Conservation (phyloP, 2,113 vertebrate species). For the Caranx melampygus region DNA sequence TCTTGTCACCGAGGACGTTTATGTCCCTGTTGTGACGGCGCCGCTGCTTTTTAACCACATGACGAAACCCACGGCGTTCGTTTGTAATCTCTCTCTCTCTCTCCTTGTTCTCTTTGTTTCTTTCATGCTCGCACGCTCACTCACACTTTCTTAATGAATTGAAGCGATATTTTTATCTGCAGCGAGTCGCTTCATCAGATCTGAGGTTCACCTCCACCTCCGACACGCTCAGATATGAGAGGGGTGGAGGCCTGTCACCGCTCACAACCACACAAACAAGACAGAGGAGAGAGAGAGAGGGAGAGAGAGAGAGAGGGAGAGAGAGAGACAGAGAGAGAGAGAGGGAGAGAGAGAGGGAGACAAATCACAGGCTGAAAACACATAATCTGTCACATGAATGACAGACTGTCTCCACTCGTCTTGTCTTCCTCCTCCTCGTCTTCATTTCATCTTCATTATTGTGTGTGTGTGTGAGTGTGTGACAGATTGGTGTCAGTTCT, state of each 20-base stretch:
- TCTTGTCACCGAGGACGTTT: background rate
- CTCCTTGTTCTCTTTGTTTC: background rate
- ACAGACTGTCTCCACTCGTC: constrained; percentile 58
- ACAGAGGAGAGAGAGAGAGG: background rate
- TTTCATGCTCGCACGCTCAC: background rate
- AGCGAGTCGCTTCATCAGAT: constrained; percentile 41
- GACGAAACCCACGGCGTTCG: background rate
- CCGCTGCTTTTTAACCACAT: constrained; percentile 22
- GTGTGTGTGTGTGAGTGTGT: constrained; percentile 20
- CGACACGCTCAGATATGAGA: background rate
- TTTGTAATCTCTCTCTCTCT: constrained; percentile 16
- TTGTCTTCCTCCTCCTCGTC: constrained; percentile 44
- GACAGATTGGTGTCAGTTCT: constrained; percentile 77
- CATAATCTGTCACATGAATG: constrained; percentile 56
- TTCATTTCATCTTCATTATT: constrained; percentile 63
- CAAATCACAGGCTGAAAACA: constrained; percentile 48
- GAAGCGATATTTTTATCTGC: constrained; percentile 55
- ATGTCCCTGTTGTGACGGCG: constrained; percentile 7
- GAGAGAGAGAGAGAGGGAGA: background rate
- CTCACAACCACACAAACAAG: constrained; percentile 59
- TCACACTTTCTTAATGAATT: constrained; percentile 30
- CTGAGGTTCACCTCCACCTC: constrained; percentile 45
- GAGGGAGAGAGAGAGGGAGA: background rate
- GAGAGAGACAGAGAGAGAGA: no score
- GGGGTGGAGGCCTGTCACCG: constrained; percentile 29